A percentile compares a stretch with the other conserved stretches of the same genome.
Evolutionary conservation across 2,113 vertebrate species (phyloP).

Genomic region (Pachycephala philippinensis): DNA sequence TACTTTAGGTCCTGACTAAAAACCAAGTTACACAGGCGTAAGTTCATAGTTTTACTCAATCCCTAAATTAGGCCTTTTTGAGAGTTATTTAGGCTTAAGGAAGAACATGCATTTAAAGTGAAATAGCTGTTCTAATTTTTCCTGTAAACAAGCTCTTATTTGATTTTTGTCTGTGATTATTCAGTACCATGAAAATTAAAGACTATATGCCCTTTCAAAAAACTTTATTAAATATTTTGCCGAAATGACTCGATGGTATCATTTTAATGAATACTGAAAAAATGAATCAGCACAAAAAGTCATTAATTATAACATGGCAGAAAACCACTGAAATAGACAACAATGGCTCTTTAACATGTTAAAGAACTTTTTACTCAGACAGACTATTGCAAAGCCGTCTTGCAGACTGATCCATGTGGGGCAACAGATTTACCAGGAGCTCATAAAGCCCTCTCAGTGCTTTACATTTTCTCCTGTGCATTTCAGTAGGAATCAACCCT

Average conservation of each 20-base stretch:
- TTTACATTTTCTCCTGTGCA: background rate
- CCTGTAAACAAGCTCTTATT: background rate
- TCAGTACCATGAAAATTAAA: constrained; percentile 23
- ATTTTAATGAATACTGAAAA: constrained; percentile 42
- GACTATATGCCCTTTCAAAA: constrained; percentile 16
- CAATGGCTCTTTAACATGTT: background rate
- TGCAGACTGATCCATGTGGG: background rate
- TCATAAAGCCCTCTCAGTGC: background rate
- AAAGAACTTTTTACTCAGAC: background rate
- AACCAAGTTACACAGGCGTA: background rate
- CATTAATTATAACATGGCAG: constrained; percentile 26
- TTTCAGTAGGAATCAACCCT: background rate
- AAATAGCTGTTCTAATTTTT: constrained; percentile 25
- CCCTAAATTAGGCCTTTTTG: background rate
- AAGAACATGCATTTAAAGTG: background rate
- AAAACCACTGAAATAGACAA: constrained; percentile 12
- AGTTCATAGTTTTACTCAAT: background rate
- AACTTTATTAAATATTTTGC: constrained; percentile 13
- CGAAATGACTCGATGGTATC: constrained; percentile 32
- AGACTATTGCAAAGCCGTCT: background rate
- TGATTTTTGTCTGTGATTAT: constrained; percentile 22
- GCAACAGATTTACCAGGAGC: background rate
- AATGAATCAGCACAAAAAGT: constrained; percentile 16
- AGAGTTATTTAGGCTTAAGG: background rate
- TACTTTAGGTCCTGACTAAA: background rate